Base-by-base conservation (phyloP, 2,888 invertebrate species). In the Plebejus argus region DNA sequence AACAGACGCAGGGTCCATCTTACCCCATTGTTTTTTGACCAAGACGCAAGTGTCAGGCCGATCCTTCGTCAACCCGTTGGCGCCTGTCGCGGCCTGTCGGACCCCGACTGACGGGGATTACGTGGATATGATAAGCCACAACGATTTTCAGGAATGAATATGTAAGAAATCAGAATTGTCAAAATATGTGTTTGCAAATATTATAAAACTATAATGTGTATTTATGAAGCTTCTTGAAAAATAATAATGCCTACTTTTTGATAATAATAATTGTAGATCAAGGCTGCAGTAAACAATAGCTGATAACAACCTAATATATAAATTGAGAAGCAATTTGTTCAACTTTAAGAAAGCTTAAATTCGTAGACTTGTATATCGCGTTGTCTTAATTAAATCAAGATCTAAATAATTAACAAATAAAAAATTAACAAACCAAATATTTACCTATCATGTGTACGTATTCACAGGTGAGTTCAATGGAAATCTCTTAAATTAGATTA, bases 401-500 rank as follows among this genome's bases (percentile, higher is more conserved):
- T 28, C 28, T 28, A 28, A 28, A 28, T 28, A 28, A 28, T 28
- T 28, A 28, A 2, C 1, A 28, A 28, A 28, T 28, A 28, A 28
- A 28, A 28, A 28, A 28, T 28, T 28, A 28, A 45, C 45, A 45
- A 8, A 45, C 45, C 6, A 45, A 45, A 45, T 45, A 3, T 45
- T 45, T 45, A 12, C 35, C 20, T 35, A 35, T 70, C 28, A 35
- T 33, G 33, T 33, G 3, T n/a, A 5, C 18, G 70, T 28, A 61
- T 23, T 61, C 23, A 23, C 61, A 61, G 61, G 61, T 61, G 70
- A 10, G 35, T 49, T 49, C 76, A 39, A 58, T 61, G 20, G 23
- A 80, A 80, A 83, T 82, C 79, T 81, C 81, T 84, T 84, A 83
- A 84, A 85, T 84, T 85, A 83, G 79, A 82, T 79, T 78, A 81